Evolutionary conservation across 1,140 invertebrate species (phyloP).

Genomic region (Macrobrachium rosenbergii): DNA sequence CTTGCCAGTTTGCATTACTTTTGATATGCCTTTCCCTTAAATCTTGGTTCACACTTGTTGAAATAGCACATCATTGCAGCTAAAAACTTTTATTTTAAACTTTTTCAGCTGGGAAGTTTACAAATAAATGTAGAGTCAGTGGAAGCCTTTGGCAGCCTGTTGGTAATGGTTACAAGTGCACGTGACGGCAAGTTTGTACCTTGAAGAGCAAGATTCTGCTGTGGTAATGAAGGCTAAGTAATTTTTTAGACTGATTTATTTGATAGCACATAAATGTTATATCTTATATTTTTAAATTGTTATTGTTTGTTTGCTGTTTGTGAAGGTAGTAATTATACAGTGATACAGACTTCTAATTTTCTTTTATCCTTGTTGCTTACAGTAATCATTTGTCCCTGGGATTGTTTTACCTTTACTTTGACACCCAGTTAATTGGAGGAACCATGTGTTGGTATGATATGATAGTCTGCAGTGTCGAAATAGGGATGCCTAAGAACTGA

Average conservation of each 20-base stretch:
- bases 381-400: too few species aligned
- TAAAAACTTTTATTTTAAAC: background rate
- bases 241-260: background rate
- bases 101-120: conserved; percentile 39
- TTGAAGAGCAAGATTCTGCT: background rate
- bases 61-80: too few species aligned
- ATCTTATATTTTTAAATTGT: background rate
- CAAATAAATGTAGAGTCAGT: conserved; percentile 17
- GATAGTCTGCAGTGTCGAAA: too few species aligned
- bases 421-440: too few species aligned
- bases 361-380: too few species aligned
- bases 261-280: background rate
- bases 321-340: too few species aligned
- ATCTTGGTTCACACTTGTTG: background rate
- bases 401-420: too few species aligned
- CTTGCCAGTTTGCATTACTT: background rate
- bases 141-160: conserved; percentile 35
- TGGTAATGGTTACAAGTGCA: conserved; percentile 51
- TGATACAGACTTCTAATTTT: too few species aligned
- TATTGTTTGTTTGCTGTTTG: too few species aligned
- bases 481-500: too few species aligned
- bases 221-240: background rate
- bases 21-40: background rate
- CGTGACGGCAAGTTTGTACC: conserved; percentile 52
- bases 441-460: too few species aligned